Conservation (phyloP, 2,888 invertebrate species). For the Alitta virens region DNA sequence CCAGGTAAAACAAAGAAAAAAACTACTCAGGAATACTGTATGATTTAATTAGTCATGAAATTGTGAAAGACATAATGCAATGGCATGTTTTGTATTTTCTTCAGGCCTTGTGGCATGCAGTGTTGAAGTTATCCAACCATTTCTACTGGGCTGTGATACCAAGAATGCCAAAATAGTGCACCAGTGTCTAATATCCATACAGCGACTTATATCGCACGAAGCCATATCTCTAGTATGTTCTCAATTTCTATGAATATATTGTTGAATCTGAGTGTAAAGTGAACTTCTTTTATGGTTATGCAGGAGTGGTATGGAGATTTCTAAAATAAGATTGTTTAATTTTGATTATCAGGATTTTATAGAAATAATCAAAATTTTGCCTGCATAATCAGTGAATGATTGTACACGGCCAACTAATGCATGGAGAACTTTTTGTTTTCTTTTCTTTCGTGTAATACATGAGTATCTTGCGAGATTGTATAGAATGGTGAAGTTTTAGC, state of each 20-base stretch:
- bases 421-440: neutral
- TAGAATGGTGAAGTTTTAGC: neutral
- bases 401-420: no score
- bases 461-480: neutral
- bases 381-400: no score
- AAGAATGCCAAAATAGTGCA: slow-evolving; percentile 93
- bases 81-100: slow-evolving; percentile 54
- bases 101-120: slow-evolving; percentile 84
- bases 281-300: no score
- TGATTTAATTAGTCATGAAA: no score
- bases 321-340: no score
- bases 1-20: no score
- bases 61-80: neutral
- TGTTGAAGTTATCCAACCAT: slow-evolving; percentile 90
- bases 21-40: no score
- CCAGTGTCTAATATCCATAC: slow-evolving; percentile 90
- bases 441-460: neutral
- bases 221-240: slow-evolving; percentile 53
- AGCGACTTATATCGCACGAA: slow-evolving; percentile 73
- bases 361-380: no score
- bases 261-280: no score
- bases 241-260: no score
- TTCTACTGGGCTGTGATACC: slow-evolving; percentile 96
- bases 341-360: no score
- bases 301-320: no score